Conservation (phyloP, 2,888 invertebrate genomes). For the Ormyrus thymus region DNA sequence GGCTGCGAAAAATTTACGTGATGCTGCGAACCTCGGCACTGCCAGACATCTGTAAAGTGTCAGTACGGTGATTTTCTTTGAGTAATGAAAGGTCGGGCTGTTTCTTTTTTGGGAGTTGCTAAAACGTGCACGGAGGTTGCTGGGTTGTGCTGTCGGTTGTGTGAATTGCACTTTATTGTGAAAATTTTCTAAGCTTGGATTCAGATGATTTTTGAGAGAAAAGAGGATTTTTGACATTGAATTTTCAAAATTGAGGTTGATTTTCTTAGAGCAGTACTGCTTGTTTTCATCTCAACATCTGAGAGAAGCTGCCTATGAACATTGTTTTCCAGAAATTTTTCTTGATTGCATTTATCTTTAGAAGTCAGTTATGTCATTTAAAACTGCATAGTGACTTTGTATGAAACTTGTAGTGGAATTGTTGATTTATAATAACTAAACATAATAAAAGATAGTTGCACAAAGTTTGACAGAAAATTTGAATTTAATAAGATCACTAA, state of each 20-base stretch:
- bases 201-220: slow-evolving; percentile 2
- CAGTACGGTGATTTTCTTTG: too few species aligned
- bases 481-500: too few species aligned
- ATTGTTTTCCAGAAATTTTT: neutral
- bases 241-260: neutral
- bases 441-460: too few species aligned
- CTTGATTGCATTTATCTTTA: slow-evolving; percentile 37
- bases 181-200: neutral
- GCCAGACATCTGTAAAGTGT: too few species aligned
- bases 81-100: too few species aligned
- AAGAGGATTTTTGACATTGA: neutral
- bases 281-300: too few species aligned
- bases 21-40: too few species aligned
- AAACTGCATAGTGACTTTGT: slow-evolving; percentile 5
- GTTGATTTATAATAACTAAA: too few species aligned
- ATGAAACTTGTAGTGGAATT: too few species aligned
- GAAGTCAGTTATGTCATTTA: slow-evolving; percentile 45
- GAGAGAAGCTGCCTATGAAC: too few species aligned
- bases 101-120: neutral
- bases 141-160: neutral
- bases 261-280: neutral
- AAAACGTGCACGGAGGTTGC: neutral
- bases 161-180: slow-evolving; percentile 2
- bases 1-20: slow-evolving; percentile 42
- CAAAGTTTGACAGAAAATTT: too few species aligned